Conservation (phyloP, 2,113 vertebrate genomes). For the Dermatemys mawii region DNA sequence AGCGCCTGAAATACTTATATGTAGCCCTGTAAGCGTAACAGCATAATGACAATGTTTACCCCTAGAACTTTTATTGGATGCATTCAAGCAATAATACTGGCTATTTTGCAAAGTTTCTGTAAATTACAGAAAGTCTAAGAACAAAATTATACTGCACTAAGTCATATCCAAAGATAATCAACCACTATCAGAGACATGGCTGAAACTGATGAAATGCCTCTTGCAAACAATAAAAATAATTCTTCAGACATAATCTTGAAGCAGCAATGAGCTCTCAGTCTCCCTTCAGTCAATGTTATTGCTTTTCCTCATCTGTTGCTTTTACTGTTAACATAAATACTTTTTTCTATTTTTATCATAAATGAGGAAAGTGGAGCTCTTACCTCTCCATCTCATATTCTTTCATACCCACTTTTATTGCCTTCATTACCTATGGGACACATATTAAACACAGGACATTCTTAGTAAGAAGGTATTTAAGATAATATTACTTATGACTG, state of each 20-base stretch:
- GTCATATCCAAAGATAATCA: conserved; percentile 51
- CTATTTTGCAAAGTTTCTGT: conserved; percentile 49
- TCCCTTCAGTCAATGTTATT: neutral
- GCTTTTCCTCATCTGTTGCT: neutral
- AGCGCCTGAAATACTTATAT: conserved; percentile 19
- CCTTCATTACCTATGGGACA: conserved; percentile 85
- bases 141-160: conserved; percentile 43
- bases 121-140: conserved; percentile 56
- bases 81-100: conserved; percentile 48
- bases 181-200: conserved; percentile 13
- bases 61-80: conserved; percentile 46
- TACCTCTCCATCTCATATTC: conserved; percentile 86
- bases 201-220: conserved; percentile 30
- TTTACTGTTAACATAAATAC: neutral
- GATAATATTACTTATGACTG: conserved; percentile 14
- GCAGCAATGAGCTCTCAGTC: neutral
- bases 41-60: conserved; percentile 33
- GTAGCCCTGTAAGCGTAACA: neutral
- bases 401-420: conserved; percentile 82
- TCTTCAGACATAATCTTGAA: neutral
- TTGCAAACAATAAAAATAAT: conserved; percentile 11
- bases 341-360: conserved; percentile 45
- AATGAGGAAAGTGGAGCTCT: conserved; percentile 57
- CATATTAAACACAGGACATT: conserved; percentile 70
- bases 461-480: conserved; percentile 38